Conservation (phyloP, 2,113 vertebrate genomes). For the Sigmodon hispidus region DNA sequence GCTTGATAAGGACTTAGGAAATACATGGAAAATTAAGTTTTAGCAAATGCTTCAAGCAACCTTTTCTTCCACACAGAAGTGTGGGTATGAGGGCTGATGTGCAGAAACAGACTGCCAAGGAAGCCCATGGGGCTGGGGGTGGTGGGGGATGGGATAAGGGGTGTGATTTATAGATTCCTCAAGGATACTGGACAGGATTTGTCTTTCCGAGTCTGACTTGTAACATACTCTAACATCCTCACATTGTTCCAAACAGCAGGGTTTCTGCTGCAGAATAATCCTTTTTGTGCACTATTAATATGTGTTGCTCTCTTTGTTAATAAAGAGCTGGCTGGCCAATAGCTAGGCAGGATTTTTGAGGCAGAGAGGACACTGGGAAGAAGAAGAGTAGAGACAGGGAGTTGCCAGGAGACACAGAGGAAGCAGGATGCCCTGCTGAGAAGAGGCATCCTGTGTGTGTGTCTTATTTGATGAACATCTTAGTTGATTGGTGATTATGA, state of each 20-base stretch:
- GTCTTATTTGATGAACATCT: no score
- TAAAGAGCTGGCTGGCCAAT: no score
- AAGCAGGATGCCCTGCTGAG: no score
- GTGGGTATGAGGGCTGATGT: conserved; percentile 9
- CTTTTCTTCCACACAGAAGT: conserved; percentile 33
- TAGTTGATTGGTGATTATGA: not conserved
- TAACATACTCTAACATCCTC: not conserved
- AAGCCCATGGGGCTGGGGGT: not conserved
- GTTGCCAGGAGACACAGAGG: no score
- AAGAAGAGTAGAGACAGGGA: no score
- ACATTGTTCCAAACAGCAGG: not conserved
- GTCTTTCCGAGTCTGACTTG: not conserved
- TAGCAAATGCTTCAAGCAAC: not conserved
- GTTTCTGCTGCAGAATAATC: not conserved
- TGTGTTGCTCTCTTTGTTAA: no score
- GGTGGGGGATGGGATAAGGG: not conserved
- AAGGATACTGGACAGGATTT: not conserved
- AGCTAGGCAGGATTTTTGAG: no score
- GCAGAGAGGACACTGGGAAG: no score
- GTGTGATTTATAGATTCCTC: not conserved
- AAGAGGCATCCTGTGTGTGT: not conserved
- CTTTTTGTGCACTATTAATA: no score
- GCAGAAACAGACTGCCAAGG: not conserved
- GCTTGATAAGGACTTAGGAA: conserved; percentile 58
- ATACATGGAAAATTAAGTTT: not conserved